Percentiles rank a stretch among this genome's conserved stretches.
Evolutionary conservation across 2,113 vertebrate species (phyloP).

Genomic region (Eublepharis macularius): DNA sequence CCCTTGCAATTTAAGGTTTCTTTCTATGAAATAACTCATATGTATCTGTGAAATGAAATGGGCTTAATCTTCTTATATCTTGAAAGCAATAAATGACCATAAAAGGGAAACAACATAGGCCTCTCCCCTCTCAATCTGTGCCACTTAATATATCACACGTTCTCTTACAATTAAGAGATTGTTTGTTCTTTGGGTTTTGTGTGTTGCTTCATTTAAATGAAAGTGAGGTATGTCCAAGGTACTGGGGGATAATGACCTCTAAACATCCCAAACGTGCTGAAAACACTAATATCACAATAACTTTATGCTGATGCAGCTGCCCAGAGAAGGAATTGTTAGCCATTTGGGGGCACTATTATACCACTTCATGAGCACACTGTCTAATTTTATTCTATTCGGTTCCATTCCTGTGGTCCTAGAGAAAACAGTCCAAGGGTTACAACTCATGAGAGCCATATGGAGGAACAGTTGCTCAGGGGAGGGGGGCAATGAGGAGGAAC

Average conservation of each 20-base stretch:
- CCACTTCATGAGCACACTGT: too few species aligned
- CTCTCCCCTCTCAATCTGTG: neutral
- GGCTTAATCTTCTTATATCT: neutral
- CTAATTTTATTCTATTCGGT: too few species aligned
- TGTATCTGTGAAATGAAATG: neutral
- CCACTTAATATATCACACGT: neutral
- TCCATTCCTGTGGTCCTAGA: too few species aligned
- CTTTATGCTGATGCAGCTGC: neutral
- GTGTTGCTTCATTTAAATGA: neutral
- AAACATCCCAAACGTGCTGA: neutral
- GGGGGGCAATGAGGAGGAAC: too few species aligned
- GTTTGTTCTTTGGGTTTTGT: neutral
- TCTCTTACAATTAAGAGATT: neutral
- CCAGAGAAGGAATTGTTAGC: neutral
- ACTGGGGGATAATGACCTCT: neutral
- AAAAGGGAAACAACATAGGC: neutral
- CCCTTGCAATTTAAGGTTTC: neutral
- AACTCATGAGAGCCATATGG: too few species aligned
- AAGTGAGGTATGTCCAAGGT: neutral
- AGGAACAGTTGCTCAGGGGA: too few species aligned
- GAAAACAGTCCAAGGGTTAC: too few species aligned
- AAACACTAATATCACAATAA: neutral
- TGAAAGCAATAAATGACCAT: neutral
- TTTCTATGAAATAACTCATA: neutral
- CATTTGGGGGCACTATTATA: too few species aligned